Evolutionary conservation across 2,797 vertebrate species (phyloP).

Genomic region (Acipenser ruthenus): DNA sequence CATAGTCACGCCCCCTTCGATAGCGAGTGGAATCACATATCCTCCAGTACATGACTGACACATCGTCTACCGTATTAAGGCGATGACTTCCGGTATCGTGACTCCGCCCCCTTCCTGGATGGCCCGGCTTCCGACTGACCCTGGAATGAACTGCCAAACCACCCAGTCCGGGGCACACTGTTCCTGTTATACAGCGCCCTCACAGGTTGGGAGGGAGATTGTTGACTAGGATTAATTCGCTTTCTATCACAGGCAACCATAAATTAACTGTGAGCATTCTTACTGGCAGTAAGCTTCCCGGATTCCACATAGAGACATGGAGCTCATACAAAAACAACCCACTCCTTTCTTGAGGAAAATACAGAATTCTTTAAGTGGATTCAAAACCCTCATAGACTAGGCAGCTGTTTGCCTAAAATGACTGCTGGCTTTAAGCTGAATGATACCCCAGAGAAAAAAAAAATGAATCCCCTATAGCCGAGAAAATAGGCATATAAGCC

Average conservation of each 20-base stretch:
- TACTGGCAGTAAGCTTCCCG: not conserved
- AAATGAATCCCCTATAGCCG: not conserved
- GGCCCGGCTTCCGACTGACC: too few species aligned
- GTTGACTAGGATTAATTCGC: too few species aligned
- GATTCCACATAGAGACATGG: not conserved
- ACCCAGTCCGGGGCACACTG: too few species aligned
- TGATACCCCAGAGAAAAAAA: not conserved
- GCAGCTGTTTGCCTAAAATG: not conserved
- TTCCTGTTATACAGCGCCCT: too few species aligned
- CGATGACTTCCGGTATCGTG: too few species aligned
- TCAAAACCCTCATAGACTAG: not conserved
- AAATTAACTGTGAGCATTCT: not conserved
- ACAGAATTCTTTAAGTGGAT: not conserved
- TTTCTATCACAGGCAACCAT: not conserved
- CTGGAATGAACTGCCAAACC: too few species aligned
- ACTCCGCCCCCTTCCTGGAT: too few species aligned
- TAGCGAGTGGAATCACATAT: too few species aligned
- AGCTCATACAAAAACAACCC: not conserved
- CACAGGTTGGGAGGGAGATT: too few species aligned
- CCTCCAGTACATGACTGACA: too few species aligned
- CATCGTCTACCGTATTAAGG: too few species aligned
- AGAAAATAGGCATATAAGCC: not conserved
- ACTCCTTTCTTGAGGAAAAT: not conserved
- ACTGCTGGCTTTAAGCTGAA: not conserved
- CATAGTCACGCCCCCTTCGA: too few species aligned